Percentiles rank a stretch among this genome's conserved stretches.
Conservation (phyloP, 2,888 invertebrate species). For the Panorpa germanica region DNA sequence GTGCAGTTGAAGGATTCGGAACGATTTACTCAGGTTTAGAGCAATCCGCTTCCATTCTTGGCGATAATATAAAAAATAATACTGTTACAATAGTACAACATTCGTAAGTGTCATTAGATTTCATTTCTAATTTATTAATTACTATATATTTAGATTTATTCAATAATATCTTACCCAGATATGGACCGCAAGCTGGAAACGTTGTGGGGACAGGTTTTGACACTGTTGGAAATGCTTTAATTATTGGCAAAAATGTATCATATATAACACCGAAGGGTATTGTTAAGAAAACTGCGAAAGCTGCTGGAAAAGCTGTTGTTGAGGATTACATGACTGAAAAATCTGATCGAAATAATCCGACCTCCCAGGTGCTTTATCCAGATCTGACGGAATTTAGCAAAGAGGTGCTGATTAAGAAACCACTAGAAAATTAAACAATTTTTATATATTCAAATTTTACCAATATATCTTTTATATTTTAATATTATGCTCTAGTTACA, state of each 20-base stretch:
- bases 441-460: too few species aligned
- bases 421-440: too few species aligned
- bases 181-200: conserved; percentile 44
- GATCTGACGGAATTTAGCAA: conserved; percentile 15
- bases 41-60: conserved; percentile 45
- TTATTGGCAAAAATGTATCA: conserved; percentile 41
- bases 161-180: conserved; percentile 25
- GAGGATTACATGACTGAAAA: conserved; percentile 20
- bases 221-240: conserved; percentile 48
- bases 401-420: too few species aligned
- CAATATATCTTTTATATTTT: too few species aligned
- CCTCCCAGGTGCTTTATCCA: conserved; percentile 21
- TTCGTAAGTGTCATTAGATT: conserved; percentile 30
- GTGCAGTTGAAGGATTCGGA: conserved; percentile 49
- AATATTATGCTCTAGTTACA: too few species aligned
- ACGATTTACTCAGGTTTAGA: conserved; percentile 54
- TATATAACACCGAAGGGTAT: conserved; percentile 46
- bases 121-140: conserved; percentile 6
- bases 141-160: conserved; percentile 1
- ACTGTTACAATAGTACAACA: conserved; percentile 55
- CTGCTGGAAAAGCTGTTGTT: conserved; percentile 34
- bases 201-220: conserved; percentile 44
- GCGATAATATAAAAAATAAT: conserved; percentile 42
- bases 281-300: conserved; percentile 40
- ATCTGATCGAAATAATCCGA: conserved; percentile 13